Conservation (phyloP, 1,140 invertebrate species). For the Sarcophaga peregrina region DNA sequence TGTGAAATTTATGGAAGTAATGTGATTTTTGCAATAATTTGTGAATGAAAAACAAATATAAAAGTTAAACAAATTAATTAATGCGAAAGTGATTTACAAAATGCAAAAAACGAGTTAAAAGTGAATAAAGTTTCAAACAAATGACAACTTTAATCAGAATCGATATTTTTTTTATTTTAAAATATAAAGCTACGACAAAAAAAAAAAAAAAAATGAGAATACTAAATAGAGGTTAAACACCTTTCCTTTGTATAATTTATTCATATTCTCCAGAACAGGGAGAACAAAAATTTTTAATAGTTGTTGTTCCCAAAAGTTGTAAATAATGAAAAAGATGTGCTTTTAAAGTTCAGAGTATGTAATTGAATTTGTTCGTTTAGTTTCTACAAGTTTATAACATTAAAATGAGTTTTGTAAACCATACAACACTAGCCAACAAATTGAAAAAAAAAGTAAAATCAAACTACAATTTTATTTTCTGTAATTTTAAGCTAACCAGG, state of each 20-base stretch:
- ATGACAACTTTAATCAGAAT: neutral
- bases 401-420: neutral
- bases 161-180: neutral
- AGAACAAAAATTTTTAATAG: neutral
- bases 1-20: too few species aligned
- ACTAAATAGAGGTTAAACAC: slow-evolving; percentile 3
- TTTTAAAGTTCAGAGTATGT: neutral
- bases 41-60: neutral
- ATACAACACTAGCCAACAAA: too few species aligned
- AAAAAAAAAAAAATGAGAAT: slow-evolving; percentile 6
- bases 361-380: neutral
- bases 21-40: too few species aligned
- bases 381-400: neutral
- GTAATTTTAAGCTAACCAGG: too few species aligned
- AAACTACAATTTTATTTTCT: too few species aligned
- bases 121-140: neutral
- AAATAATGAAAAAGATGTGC: neutral
- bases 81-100: neutral
- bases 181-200: neutral
- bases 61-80: neutral
- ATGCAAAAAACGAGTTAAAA: neutral
- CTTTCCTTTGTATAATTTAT: slow-evolving; percentile 1
- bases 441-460: too few species aligned
- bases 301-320: neutral
- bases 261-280: neutral